Evolutionary conservation across 2,113 vertebrate genomes (phyloP), one percentile per base, ranked within the genome.

Genomic region (Cygnus buccinator): DNA sequence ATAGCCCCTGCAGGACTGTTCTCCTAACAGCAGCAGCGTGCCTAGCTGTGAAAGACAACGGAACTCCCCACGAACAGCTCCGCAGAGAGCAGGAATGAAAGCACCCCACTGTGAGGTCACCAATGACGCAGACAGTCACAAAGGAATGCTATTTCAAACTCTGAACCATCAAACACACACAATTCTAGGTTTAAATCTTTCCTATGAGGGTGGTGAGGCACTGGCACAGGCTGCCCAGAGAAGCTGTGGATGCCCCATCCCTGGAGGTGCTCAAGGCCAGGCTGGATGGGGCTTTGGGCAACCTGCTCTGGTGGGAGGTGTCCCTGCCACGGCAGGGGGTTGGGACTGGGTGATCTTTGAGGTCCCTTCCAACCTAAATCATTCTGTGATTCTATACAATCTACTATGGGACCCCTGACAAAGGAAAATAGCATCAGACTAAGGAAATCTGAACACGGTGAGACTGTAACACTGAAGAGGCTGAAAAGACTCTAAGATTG

Each of bases 71-170:
- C 10, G 67, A 77, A 77, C 41, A 52, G 33, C 43, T 62, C 41
- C 25, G 37, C 10, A 17, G 48, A 26, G 48, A n/a, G 41, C 29
- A 48, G 55, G 55, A 70, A 65, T 3, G 10, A 13, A 74, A 55
- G 21, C 39, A 68, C 2, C 5, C 66, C 17, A 25, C 33, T 41
- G 54, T 12, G 33, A 86, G 19, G 55, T 48, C 48, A 78, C 29
- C 0, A 1, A 3, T 6, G 6, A 8, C 11, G 16, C 66, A 66
- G 44, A 50, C 2, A 4, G 8, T 33, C 63, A 80, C 11, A 59
- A 43, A 84, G n/a, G 13, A 81, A 77, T 2, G 7, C n/a, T 3
- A 0, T 39, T 76, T 57, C 85, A 39, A 67, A 44, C 13, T 72
- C 70, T 62, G 33, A 17, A 21, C 19, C 23, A 28, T 39, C 17